Evolutionary conservation across 2,797 vertebrate genomes (phyloP).

Genomic region (Adelosebastes latens): DNA sequence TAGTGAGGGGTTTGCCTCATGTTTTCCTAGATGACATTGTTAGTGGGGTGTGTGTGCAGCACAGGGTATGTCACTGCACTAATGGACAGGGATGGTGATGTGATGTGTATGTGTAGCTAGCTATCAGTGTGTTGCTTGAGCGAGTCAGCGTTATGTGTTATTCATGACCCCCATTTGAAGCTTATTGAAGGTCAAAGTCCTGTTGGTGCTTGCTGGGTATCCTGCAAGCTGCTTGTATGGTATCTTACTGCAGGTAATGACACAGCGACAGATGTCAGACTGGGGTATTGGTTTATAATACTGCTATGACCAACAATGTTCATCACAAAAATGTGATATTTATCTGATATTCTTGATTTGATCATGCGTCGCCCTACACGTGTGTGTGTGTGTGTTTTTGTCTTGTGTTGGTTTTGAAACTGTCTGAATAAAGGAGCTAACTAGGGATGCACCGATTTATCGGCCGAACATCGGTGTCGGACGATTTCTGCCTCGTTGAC

Average conservation of each 20-base stretch:
- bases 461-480: too few relatives aligned
- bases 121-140: constrained; percentile 27
- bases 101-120: constrained; percentile 12
- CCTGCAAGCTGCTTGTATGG: constrained; percentile 14
- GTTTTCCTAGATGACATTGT: constrained; percentile 46
- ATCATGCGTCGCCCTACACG: neutral
- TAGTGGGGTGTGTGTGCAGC: constrained; percentile 2
- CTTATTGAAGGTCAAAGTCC: constrained; percentile 60
- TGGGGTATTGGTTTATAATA: neutral
- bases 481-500: too few relatives aligned
- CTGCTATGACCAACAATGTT: neutral
- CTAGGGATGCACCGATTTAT: too few relatives aligned
- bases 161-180: constrained; percentile 60
- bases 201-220: constrained; percentile 4
- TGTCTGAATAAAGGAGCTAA: neutral
- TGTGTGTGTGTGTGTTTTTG: neutral
- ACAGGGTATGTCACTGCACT: constrained; percentile 21
- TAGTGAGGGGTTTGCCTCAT: constrained; percentile 13
- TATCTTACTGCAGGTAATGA: constrained; percentile 11
- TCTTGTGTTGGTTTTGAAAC: neutral
- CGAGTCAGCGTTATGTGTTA: constrained; percentile 58
- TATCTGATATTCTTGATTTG: neutral
- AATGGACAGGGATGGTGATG: constrained; percentile 37
- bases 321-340: neutral
- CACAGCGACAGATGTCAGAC: neutral